A percentile compares a stretch with the other conserved stretches of the same genome.
phyloP scores from a whole-genome alignment of 1,140 invertebrate genomes.

The Neomicropteryx cornuta region DNA sequence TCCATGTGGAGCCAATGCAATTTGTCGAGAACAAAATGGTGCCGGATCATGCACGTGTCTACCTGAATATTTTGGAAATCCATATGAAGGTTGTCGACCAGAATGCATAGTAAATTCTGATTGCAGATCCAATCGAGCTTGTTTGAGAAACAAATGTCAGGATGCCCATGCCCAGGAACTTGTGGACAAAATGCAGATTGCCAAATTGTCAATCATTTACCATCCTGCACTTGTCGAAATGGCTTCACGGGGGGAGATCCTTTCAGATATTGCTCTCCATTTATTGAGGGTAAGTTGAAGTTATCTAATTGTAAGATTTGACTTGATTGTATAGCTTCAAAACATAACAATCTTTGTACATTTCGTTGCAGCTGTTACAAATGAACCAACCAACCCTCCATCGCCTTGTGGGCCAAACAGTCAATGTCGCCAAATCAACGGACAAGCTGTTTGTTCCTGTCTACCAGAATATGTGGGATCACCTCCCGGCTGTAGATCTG shows the following conservation, averaged over 20 bases:
- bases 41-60: constrained; percentile 44
- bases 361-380: no score
- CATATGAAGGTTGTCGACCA: constrained; percentile 39
- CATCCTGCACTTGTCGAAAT: constrained; percentile 59
- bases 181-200: constrained; percentile 66
- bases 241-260: constrained; percentile 66
- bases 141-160: constrained; percentile 55
- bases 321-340: no score
- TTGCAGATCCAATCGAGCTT: constrained; percentile 54
- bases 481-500: constrained; percentile 59
- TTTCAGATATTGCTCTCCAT: constrained; percentile 51
- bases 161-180: constrained; percentile 60
- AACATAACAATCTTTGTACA: constrained; percentile 8
- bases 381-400: constrained; percentile 36
- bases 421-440: constrained; percentile 52
- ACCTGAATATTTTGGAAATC: constrained; percentile 42
- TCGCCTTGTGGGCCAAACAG: constrained; percentile 65
- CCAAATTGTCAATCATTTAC: constrained; percentile 62
- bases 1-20: constrained; percentile 48
- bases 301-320: no score
- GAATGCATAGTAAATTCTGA: constrained; percentile 42
- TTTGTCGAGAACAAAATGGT: constrained; percentile 42
- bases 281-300: no score
- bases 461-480: constrained; percentile 56
- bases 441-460: constrained; percentile 59